Percentiles rank a stretch among this genome's conserved stretches.
phyloP scores from a whole-genome alignment of 1,140 invertebrate genomes.

The Drosophila ohnishii region DNA sequence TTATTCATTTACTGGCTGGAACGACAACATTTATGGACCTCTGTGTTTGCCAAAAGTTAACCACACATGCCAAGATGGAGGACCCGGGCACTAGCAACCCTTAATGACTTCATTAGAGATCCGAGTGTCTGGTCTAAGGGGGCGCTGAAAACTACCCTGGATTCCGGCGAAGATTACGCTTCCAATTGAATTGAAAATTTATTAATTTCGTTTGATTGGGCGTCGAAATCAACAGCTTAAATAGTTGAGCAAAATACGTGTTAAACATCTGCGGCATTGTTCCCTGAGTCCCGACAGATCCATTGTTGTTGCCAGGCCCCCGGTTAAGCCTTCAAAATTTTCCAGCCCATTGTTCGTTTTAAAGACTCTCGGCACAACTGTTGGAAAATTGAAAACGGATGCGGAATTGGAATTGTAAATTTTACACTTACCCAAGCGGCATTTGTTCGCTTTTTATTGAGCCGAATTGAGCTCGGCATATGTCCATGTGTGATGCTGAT shows the following conservation, averaged over 20 bases:
- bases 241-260: slow-evolving; percentile 65
- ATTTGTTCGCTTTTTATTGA: slow-evolving; percentile 76
- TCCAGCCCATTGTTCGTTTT: slow-evolving; percentile 58
- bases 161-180: slow-evolving; percentile 2
- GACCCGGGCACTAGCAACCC: slow-evolving; percentile 45
- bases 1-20: slow-evolving; percentile 71
- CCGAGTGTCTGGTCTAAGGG: background rate
- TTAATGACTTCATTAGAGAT: slow-evolving; percentile 75
- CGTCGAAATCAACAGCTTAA: slow-evolving; percentile 69
- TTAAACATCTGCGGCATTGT: slow-evolving; percentile 62
- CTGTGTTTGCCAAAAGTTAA: slow-evolving; percentile 67
- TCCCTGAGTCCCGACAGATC: slow-evolving; percentile 17
- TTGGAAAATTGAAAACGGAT: slow-evolving; percentile 54
- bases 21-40: slow-evolving; percentile 49
- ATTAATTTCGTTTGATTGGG: slow-evolving; percentile 71
- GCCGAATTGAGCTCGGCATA: slow-evolving; percentile 66
- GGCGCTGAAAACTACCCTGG: slow-evolving; percentile 35
- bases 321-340: slow-evolving; percentile 38
- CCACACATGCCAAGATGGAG: slow-evolving; percentile 50
- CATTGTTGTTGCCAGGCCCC: slow-evolving; percentile 30
- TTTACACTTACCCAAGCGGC: slow-evolving; percentile 72
- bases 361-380: slow-evolving; percentile 61
- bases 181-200: slow-evolving; percentile 45
- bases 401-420: slow-evolving; percentile 77
- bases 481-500: slow-evolving; percentile 42